phyloP scores from a whole-genome alignment of 2,797 vertebrate species.

The Podarcis siculus region DNA sequence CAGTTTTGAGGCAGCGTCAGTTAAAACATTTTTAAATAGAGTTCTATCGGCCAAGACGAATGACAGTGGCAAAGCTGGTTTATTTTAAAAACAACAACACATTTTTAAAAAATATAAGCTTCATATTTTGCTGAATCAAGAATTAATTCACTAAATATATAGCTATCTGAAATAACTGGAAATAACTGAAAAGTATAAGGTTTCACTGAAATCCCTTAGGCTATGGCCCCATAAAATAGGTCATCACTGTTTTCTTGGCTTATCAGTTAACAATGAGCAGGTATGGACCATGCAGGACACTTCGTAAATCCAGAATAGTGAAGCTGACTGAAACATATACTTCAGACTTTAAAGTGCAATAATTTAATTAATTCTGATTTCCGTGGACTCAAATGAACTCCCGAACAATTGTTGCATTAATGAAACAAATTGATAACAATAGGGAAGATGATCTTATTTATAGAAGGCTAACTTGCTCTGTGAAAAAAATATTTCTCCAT shows the following conservation, averaged over 20 bases:
- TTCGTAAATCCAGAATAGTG: constrained; percentile 47
- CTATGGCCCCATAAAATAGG: constrained; percentile 47
- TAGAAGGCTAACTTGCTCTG: constrained; percentile 40
- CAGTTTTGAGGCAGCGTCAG: neutral
- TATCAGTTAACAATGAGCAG: constrained; percentile 43
- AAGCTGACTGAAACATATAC: constrained; percentile 39
- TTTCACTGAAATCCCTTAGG: constrained; percentile 26
- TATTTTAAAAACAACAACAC: neutral
- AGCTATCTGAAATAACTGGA: constrained; percentile 38
- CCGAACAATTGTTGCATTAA: constrained; percentile 50
- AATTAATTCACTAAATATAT: constrained; percentile 46
- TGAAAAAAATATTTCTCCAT: constrained; percentile 47
- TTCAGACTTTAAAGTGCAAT: constrained; percentile 51
- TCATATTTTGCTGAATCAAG: neutral
- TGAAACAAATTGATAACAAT: constrained; percentile 54
- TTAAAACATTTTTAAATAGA: neutral
- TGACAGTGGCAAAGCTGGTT: constrained; percentile 2
- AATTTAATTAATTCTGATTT: constrained; percentile 53
- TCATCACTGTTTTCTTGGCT: constrained; percentile 28
- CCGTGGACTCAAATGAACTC: constrained; percentile 44
- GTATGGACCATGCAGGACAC: constrained; percentile 37
- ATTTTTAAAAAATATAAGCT: neutral
- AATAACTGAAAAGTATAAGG: constrained; percentile 39
- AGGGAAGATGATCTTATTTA: constrained; percentile 42
- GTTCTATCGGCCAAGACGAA: rapidly evolving